A percentile compares a stretch with the other conserved stretches of the same genome.
These are phyloP conservation scores for Valencia hispanica DNA, from an alignment of 2,797 vertebrate species.

Conservation along the genomic window DNA sequence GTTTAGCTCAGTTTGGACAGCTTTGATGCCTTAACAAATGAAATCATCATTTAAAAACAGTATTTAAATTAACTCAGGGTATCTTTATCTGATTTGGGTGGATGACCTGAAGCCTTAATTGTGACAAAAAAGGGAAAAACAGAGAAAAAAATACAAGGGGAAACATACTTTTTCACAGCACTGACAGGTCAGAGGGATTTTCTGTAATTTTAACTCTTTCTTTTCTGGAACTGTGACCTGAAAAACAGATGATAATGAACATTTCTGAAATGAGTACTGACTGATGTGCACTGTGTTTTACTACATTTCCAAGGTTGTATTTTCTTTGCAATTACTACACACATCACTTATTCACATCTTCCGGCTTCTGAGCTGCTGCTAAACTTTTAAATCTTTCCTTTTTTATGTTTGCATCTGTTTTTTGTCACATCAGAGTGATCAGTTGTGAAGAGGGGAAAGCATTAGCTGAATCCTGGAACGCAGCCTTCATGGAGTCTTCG, in stretches of 20 bases:
- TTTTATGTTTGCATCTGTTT: conserved; percentile 7
- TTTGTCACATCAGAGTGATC: conserved; percentile 87
- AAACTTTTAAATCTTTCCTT: background rate
- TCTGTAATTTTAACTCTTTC: background rate
- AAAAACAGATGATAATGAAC: background rate
- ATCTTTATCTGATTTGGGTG: background rate
- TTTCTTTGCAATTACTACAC: background rate
- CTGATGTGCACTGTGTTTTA: background rate
- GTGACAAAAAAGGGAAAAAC: background rate
- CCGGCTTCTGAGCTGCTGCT: conserved; percentile 2
- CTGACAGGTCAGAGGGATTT: background rate
- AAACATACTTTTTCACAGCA: background rate
- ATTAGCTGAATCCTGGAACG: conserved; percentile 98
- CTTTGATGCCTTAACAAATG: background rate
- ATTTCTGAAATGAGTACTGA: background rate
- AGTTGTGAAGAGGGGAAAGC: conserved; percentile 99
- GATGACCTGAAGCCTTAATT: background rate
- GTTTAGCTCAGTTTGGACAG: background rate
- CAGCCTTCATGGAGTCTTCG: conserved; percentile 99
- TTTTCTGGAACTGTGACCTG: background rate
- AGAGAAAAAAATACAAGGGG: background rate
- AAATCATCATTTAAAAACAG: background rate
- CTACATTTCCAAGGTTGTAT: background rate
- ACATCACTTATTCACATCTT: background rate
- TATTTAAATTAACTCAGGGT: no score